Conservation (phyloP, 2,888 invertebrate genomes). For the Clivina fossor region DNA sequence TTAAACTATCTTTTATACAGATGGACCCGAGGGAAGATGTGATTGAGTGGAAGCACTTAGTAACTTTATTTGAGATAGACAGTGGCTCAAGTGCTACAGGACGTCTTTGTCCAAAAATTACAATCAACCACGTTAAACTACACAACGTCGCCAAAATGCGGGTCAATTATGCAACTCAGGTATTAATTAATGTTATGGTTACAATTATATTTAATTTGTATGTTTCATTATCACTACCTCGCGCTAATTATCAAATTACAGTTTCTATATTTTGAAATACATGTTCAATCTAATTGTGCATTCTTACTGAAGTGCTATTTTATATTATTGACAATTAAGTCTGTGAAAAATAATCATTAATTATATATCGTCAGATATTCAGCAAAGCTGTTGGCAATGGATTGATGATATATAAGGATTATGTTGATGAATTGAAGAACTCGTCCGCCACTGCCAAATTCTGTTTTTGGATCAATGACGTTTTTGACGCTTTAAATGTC, state of each 20-base stretch:
- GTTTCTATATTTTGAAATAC: too few species aligned
- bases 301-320: too few species aligned
- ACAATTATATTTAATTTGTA: too few species aligned
- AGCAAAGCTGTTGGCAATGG: neutral
- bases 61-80: neutral
- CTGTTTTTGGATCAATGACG: neutral
- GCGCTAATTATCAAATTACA: too few species aligned
- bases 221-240: too few species aligned
- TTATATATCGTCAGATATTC: neutral
- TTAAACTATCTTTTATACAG: neutral
- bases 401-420: neutral
- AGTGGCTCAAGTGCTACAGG: neutral
- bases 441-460: neutral
- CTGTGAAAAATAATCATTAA: too few species aligned
- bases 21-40: neutral
- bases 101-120: neutral
- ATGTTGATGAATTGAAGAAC: neutral
- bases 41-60: neutral
- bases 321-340: too few species aligned
- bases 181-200: too few species aligned
- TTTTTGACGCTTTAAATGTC: neutral
- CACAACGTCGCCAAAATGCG: neutral
- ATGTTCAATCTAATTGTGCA: neutral
- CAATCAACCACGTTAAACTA: neutral
- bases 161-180: neutral